Evolutionary conservation across 2,888 invertebrate species (phyloP), one percentile per base, ranked within the genome.

Genomic region (Syrphus vitripennis): DNA sequence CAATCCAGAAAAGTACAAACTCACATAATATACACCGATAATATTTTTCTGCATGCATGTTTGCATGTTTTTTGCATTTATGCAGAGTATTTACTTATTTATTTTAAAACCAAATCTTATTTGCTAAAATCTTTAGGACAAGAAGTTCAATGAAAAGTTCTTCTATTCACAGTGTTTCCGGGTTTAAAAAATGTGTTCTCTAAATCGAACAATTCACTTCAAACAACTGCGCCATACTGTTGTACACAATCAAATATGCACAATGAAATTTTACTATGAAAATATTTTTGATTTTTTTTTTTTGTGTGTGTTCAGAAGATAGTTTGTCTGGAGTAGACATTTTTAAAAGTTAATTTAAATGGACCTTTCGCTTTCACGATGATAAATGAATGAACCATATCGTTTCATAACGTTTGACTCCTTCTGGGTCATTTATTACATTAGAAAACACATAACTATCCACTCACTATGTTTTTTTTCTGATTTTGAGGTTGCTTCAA

Each of bases 351-450:
- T 14, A 37, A 37, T n/a, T 61, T 40, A 21, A 75, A 63, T 63
- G 21, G 40, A 55, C 42, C 61, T 42, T 78, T 75, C 63, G 70
- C 61, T 42, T 78, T 75, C 63, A 75, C 29, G 55, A 48, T 74
- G 74, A 83, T 79, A 74, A 83, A 83, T 79, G 69, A 63, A 61
- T 61, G 21, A 40, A 24, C 26, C n/a, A 29, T n/a, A n/a, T 31
- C 21, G 63, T 55, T 63, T n/a, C n/a, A n/a, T n/a, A n/a, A n/a
- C 24, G 53, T 59, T 48, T 10, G 69, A 48, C 57, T 55, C 69
- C 74, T 69, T 42, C 19, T 50, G 45, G 63, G 63, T 74, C 72
- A 78, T 83, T 83, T 78, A 83, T 78, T 3, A 42, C 16, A 42
- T 16, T 16, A 16, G 7, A 42, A 3, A n/a, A 40, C 4, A 6